A percentile compares a stretch with the other conserved stretches of the same genome.
Conservation (phyloP, 2,888 invertebrate genomes). For the Drosophila cognata region DNA sequence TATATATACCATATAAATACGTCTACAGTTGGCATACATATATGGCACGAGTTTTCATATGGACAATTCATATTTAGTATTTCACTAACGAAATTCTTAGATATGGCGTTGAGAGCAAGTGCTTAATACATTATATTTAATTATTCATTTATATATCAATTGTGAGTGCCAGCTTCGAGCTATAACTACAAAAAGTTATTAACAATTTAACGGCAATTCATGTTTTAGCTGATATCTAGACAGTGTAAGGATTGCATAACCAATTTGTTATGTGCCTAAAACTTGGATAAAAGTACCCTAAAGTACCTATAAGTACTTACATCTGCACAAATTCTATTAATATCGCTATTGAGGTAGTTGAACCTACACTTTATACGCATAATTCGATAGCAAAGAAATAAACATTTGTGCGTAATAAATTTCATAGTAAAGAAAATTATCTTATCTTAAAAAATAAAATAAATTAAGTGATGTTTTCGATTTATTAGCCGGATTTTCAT, state of each 20-base stretch:
- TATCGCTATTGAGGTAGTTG: background rate
- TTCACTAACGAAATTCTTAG: conserved; percentile 1
- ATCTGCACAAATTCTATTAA: background rate
- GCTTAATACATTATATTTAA: conserved; percentile 15
- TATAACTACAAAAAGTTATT: background rate
- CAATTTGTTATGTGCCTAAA: background rate
- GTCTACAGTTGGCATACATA: conserved; percentile 27
- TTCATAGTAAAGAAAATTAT: background rate
- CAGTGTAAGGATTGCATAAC: background rate
- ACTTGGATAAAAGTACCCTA: background rate
- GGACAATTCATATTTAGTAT: conserved; percentile 28
- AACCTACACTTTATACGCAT: background rate
- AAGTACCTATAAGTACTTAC: no score
- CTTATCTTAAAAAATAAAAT: background rate
- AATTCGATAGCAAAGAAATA: background rate
- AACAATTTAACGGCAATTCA: conserved; percentile 28
- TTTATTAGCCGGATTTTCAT: background rate
- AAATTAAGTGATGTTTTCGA: no score
- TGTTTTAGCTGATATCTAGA: conserved; percentile 17
- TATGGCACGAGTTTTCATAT: conserved; percentile 40
- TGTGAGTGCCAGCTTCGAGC: background rate
- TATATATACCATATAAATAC: conserved; percentile 49
- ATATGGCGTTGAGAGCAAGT: conserved; percentile 17
- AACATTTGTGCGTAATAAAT: background rate
- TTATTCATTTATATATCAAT: conserved; percentile 2